Percentiles rank a stretch among this genome's conserved stretches.
These are phyloP conservation scores for Zaprionus lachaisei DNA, from an alignment of 1,140 invertebrate species.

Conservation along the genomic window DNA sequence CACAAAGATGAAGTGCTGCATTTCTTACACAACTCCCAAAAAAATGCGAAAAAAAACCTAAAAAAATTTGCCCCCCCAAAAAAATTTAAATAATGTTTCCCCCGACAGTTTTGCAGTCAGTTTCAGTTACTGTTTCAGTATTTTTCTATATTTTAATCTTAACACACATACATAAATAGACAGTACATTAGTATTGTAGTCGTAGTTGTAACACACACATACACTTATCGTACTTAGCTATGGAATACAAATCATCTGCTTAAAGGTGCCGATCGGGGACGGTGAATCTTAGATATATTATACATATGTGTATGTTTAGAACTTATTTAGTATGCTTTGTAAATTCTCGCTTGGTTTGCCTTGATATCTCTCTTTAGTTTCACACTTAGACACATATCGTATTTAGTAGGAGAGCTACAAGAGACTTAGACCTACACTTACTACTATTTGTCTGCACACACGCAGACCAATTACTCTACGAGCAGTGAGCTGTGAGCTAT, in stretches of 20 bases:
- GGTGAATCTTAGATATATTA: not conserved
- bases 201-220: constrained; percentile 17
- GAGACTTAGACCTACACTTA: constrained; percentile 44
- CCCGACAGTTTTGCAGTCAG: constrained; percentile 17
- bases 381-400: constrained; percentile 3
- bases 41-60: too few relatives aligned
- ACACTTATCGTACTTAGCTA: constrained; percentile 19
- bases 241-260: constrained; percentile 20
- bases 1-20: constrained; percentile 40
- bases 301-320: not conserved
- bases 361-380: constrained; percentile 11
- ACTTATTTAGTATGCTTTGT: not conserved
- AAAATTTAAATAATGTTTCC: constrained; percentile 69
- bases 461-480: constrained; percentile 53
- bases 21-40: constrained; percentile 24
- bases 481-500: constrained; percentile 41
- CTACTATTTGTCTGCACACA: constrained; percentile 35
- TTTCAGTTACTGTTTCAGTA: constrained; percentile 42
- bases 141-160: constrained; percentile 58
- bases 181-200: constrained; percentile 5
- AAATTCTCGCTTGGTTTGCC: not conserved
- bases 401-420: not conserved
- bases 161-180: constrained; percentile 54
- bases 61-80: too few relatives aligned
- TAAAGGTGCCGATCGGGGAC: not conserved